phyloP scores from a whole-genome alignment of 2,113 vertebrate species.

The Sylvietta virens region DNA sequence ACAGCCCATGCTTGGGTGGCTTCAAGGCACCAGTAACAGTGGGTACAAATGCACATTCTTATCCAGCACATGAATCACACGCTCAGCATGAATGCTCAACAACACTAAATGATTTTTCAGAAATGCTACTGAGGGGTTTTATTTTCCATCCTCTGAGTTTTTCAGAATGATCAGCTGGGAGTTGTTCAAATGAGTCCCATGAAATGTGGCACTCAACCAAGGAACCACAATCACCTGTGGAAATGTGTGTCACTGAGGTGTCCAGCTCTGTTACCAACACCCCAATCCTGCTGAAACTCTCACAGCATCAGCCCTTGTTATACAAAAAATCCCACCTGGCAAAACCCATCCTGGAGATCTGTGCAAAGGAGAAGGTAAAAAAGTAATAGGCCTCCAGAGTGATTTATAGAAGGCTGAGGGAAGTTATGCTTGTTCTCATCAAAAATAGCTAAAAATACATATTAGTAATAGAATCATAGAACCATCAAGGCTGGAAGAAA shows the following conservation, averaged over 20 bases:
- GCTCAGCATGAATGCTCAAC: not conserved
- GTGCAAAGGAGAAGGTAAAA: not conserved
- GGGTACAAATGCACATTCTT: not conserved
- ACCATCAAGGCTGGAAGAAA: not conserved
- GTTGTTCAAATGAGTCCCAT: not conserved
- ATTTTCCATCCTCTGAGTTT: not conserved
- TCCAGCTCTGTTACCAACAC: not conserved
- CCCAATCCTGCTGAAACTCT: rapidly evolving
- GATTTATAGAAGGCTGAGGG: not conserved
- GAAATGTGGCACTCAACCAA: not conserved
- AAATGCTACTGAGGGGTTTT: not conserved
- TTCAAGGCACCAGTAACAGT: not conserved
- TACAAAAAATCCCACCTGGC: not conserved
- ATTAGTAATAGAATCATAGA: not conserved
- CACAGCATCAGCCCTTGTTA: not conserved
- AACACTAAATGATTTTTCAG: not conserved
- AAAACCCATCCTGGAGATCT: not conserved
- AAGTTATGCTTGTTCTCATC: not conserved
- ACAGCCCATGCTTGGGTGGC: rapidly evolving
- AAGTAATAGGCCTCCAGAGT: not conserved
- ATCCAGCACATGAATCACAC: not conserved
- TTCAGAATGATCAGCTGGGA: not conserved
- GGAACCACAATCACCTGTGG: not conserved
- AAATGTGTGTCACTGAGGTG: not conserved
- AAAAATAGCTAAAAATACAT: rapidly evolving